Conservation (phyloP, 2,797 vertebrate genomes). For the Halcyon badia region DNA sequence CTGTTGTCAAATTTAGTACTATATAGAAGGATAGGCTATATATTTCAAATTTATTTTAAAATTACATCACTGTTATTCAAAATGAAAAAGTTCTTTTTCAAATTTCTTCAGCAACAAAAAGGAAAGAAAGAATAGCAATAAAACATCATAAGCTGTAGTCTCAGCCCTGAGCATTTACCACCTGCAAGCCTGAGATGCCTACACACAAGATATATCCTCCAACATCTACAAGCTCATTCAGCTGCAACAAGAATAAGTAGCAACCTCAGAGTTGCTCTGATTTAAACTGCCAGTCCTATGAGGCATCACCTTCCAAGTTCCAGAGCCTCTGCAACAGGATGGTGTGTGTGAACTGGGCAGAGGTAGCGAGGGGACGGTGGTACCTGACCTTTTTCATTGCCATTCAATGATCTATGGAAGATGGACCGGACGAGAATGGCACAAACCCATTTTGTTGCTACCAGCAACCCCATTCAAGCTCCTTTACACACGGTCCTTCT, state of each 20-base stretch:
- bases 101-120: neutral
- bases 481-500: rapidly evolving
- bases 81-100: neutral
- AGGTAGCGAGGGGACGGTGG: too few species aligned
- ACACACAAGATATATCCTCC: neutral
- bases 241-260: neutral
- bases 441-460: neutral
- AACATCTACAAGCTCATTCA: neutral
- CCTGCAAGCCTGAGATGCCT: neutral
- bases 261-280: neutral
- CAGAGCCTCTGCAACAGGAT: neutral
- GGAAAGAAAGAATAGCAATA: neutral
- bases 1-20: neutral
- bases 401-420: neutral
- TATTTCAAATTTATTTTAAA: neutral
- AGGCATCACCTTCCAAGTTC: rapidly evolving
- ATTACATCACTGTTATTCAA: neutral
- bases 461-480: neutral
- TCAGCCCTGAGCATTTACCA: neutral
- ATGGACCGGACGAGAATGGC: neutral
- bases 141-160: neutral
- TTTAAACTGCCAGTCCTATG: neutral
- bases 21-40: neutral
- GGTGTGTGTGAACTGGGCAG: neutral
- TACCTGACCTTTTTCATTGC: neutral